A percentile compares a stretch with the other conserved stretches of the same genome.
These are phyloP conservation scores for Aplocera efformata DNA, from an alignment of 2,888 invertebrate genomes.

Conservation along the genomic window DNA sequence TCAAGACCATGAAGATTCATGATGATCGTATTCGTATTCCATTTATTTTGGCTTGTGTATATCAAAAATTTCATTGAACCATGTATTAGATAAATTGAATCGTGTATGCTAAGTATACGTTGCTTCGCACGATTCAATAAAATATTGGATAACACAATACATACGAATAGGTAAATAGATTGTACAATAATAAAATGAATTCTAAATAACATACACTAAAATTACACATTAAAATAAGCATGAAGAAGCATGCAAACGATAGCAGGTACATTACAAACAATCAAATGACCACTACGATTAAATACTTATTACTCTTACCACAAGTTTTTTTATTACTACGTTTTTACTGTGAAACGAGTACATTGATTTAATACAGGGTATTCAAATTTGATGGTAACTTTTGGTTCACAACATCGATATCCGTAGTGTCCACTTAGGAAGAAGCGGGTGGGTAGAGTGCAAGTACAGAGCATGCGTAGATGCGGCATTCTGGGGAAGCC, in stretches of 20 bases:
- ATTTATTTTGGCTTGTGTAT: too few species aligned
- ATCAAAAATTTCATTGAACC: too few species aligned
- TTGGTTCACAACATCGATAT: constrained; percentile 3
- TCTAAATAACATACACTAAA: constrained; percentile 15
- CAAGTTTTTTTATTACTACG: constrained; percentile 3
- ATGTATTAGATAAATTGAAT: too few species aligned
- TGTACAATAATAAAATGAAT: constrained; percentile 11
- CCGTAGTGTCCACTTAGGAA: constrained; percentile 50
- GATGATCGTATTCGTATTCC: too few species aligned
- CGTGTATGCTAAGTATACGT: too few species aligned
- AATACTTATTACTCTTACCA: constrained; percentile 1
- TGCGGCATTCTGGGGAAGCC: constrained; percentile 52
- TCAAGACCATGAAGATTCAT: too few species aligned
- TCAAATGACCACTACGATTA: constrained; percentile 44
- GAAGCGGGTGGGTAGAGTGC: constrained; percentile 53
- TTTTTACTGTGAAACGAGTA: too few species aligned
- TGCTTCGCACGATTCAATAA: too few species aligned
- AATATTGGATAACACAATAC: too few species aligned
- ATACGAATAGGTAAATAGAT: too few species aligned
- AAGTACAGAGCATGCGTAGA: constrained; percentile 41
- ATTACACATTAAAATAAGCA: constrained; percentile 36
- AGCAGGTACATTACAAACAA: constrained; percentile 28
- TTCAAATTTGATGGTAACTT: background rate
- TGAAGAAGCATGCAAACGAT: constrained; percentile 46
- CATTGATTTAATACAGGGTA: too few species aligned